These are phyloP conservation scores for Armadillidium nasatum DNA, from an alignment of 1,140 invertebrate species.

Conservation along the genomic window DNA sequence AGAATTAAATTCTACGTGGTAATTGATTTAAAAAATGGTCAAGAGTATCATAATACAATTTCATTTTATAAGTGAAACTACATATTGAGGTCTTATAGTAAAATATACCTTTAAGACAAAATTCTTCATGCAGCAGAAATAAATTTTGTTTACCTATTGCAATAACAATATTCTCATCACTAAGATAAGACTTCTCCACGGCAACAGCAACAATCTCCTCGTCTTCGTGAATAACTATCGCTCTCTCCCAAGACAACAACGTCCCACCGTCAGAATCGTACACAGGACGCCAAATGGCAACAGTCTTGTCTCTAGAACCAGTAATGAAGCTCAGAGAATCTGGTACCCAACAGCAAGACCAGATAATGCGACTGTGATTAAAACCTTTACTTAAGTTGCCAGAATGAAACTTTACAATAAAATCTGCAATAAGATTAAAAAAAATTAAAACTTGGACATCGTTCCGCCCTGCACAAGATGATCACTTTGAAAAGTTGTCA, in stretches of 20 bases:
- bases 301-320: conserved; percentile 57
- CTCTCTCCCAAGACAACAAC: neutral
- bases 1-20: neutral
- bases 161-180: neutral
- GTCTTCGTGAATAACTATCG: neutral
- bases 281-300: neutral
- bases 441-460: too few species aligned
- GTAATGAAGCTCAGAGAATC: conserved; percentile 80
- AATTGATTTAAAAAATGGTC: neutral
- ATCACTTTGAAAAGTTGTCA: too few species aligned
- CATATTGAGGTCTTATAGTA: neutral
- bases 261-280: neutral
- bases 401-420: conserved; percentile 8
- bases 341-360: conserved; percentile 84
- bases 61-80: neutral
- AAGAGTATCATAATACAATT: neutral
- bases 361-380: conserved; percentile 85
- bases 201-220: neutral
- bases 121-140: too few species aligned
- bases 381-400: conserved; percentile 59
- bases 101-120: neutral
- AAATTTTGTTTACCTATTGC: neutral
- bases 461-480: too few species aligned
- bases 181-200: neutral
- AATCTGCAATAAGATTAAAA: conserved; percentile 50